Evolutionary conservation across 1,140 invertebrate species (phyloP).

Genomic region (Tachypleus tridentatus): DNA sequence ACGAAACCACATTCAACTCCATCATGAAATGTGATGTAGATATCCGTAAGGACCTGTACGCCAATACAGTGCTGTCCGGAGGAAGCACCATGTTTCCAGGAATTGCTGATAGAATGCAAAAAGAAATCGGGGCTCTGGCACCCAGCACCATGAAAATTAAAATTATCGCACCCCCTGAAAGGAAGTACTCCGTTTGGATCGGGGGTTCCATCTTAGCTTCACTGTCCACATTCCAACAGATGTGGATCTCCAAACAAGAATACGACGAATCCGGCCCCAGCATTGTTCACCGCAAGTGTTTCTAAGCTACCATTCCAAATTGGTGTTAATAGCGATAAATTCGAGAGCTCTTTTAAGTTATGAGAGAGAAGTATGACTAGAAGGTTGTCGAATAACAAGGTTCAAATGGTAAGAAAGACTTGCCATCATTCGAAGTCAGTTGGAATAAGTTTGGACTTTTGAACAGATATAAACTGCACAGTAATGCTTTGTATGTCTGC

Average conservation of each 20-base stretch:
- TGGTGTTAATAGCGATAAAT: too few species aligned
- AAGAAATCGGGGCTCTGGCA: constrained; percentile 42
- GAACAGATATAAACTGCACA: too few species aligned
- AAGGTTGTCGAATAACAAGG: too few species aligned
- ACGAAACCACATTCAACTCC: constrained; percentile 58
- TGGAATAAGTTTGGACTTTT: too few species aligned
- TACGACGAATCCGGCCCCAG: constrained; percentile 16
- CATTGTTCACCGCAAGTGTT: constrained; percentile 36
- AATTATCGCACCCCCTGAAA: constrained; percentile 46
- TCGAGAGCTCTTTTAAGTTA: too few species aligned
- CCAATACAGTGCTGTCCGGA: constrained; percentile 72
- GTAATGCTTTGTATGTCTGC: too few species aligned
- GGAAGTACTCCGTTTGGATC: constrained; percentile 48
- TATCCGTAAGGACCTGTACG: constrained; percentile 44
- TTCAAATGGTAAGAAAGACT: too few species aligned
- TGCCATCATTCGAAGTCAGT: too few species aligned
- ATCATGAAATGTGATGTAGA: constrained; percentile 46
- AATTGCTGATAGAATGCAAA: constrained; percentile 39
- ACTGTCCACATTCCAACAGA: constrained; percentile 50
- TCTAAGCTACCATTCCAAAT: constrained; percentile 24
- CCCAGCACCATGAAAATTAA: constrained; percentile 50
- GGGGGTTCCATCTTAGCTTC: constrained; percentile 48
- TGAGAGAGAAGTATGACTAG: too few species aligned
- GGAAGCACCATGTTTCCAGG: constrained; percentile 70
- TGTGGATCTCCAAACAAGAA: constrained; percentile 41